A percentile compares a stretch with the other conserved stretches of the same genome.
Evolutionary conservation across 1,140 invertebrate species (phyloP).

Genomic region (Schlechtendalia chinensis): DNA sequence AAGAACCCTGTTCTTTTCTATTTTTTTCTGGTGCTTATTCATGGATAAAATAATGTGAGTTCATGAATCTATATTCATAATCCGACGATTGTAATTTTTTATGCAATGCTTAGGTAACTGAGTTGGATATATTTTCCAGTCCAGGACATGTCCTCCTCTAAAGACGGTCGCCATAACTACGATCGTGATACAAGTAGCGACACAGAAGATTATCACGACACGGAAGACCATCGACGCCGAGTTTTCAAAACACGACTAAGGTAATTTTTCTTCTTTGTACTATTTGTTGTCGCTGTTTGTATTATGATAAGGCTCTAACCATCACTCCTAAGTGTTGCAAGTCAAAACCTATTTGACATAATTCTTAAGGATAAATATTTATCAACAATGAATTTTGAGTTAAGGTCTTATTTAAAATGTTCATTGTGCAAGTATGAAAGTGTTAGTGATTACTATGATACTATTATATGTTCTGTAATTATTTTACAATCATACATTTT

Average conservation of each 20-base stretch:
- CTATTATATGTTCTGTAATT: not conserved
- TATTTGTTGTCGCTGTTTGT: not conserved
- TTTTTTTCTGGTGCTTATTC: conserved; percentile 24
- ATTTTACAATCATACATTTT: not conserved
- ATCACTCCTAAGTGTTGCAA: not conserved
- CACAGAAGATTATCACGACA: conserved; percentile 69
- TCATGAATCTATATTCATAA: not conserved
- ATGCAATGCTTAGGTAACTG: no score
- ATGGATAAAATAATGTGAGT: conserved; percentile 41
- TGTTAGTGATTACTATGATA: not conserved
- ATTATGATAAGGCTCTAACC: not conserved
- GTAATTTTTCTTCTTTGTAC: conserved; percentile 54
- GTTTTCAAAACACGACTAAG: conserved; percentile 67
- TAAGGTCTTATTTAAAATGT: conserved; percentile 51
- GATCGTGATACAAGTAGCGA: conserved; percentile 69
- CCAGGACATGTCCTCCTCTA: conserved; percentile 39
- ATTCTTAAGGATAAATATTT: not conserved
- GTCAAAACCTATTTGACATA: not conserved
- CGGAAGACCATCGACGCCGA: conserved; percentile 63
- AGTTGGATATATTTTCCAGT: not conserved
- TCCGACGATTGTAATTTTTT: no score
- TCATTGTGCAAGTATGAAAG: not conserved
- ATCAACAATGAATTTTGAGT: conserved; percentile 52
- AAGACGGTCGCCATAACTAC: conserved; percentile 50
- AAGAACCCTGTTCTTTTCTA: not conserved